Base-by-base conservation (phyloP, 1,140 invertebrate genomes). In the Lordiphosa mommai region DNA sequence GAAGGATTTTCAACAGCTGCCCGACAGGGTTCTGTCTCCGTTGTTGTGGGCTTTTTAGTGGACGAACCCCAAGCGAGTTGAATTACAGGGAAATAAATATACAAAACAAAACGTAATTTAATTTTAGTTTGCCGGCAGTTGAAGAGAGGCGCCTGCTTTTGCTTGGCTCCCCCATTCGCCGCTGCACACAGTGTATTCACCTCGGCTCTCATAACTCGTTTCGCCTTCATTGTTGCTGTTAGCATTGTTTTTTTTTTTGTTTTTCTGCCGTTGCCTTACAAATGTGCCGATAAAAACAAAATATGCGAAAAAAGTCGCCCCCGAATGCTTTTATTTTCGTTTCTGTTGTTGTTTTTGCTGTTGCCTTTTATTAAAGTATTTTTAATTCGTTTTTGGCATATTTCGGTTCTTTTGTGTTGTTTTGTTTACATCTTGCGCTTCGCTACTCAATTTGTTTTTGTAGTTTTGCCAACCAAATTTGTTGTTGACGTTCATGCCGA, bases 381-480 rank as follows among this genome's bases (percentile, higher is more conserved):
- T 27, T 27, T 27, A 6, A 41, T 33, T 16, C 9, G 44, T 29
- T 57, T 29, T 44, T 76, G 20, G 27, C 38, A 50, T 66, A 51
- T 51, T 58, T 57, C 33, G 41, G 29, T 41, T 48, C 68, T 72
- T 58, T 50, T 30, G 30, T 32, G 17, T 58, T 58, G 23, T 43
- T 82, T 80, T 80, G 74, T 80, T 82, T 80, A 82, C 76, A 80
- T 82, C 59, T 69, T 65, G 51, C 61, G 61, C 9, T 66, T 66
- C 61, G 63, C 37, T 43, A 13, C 16, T 55, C 27, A 36, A 29
- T 27, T 53, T 63, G 56, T 47, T 49, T 34, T 55, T 44, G 49
- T 66, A 66, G 61, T 66, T 66, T 66, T 66, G 44, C 50, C 51
- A 43, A 44, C 23, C 13, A 38, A 49, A 43, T 46, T 37, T 36